Base-by-base conservation (phyloP, 2,113 vertebrate genomes). In the Tenrec ecaudatus region DNA sequence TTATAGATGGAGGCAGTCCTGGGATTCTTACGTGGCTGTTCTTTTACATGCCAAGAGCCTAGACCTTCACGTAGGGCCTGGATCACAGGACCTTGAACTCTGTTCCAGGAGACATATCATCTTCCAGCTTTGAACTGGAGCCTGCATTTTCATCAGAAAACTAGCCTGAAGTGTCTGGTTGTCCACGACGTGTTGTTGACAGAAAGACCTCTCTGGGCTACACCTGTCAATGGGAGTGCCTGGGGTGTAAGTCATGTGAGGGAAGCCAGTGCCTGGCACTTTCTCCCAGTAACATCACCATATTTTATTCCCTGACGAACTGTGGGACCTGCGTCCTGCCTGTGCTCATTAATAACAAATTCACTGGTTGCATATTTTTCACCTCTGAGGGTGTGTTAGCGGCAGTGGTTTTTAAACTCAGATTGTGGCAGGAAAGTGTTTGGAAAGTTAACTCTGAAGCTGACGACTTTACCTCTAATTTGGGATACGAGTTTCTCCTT, bases 81-180 rank as follows among this genome's bases (percentile, higher is more conserved):
- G 43, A 16, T 17, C n/a, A 31, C 1, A 38, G 3, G 7, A n/a
- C n/a, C 82, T 58, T 73, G 38, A 94, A 83, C 40, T 95, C 58
- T 85, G 53, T 92, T 69, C 53, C 84, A 84, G 89, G n/a, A 78
- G 3, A 43, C n/a, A 25, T 82, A 19, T 94, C 77, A 68, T 40
- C 23, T 93, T 87, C 68, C 62, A 93, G 36, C 88, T 87, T 83
- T 91, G 88, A 95, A 57, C 27, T 16, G 17, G 88, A 82, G 62
- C 75, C 85, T 93, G 57, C 0, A 25, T 93, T 88, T 90, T 85
- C 47, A 82, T 73, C 57, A 71, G n/a, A 27, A 94, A 82, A 53
- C 73, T 40, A 36, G 33, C 23, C 73, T 79, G 53, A 77, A 81
- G 29, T 31, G 77, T 81, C 14, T 8, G 2, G 0, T 64, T 82